Evolutionary conservation across 2,797 vertebrate genomes (phyloP), one percentile per base, ranked within the genome.

Genomic region (Pteronotus mesoamericanus): DNA sequence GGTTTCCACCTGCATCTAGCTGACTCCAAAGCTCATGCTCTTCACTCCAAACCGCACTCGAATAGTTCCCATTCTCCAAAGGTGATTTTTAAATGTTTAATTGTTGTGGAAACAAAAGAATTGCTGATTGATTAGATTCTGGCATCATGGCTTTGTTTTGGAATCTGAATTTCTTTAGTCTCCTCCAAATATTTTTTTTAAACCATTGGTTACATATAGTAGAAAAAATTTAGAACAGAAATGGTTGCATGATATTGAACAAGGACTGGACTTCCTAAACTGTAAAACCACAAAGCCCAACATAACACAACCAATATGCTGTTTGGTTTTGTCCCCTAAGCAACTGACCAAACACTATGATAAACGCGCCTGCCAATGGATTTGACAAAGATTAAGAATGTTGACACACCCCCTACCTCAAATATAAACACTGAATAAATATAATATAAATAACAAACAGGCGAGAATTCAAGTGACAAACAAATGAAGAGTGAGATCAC

Each of bases 251-350:
- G 46, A 91, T 94, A 93, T 80, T 95, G 95, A 98, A 94, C 32
- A 69, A 97, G 96, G 71, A 82, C 77, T 86, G 61, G n/a, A 85
- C 77, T 97, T 97, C 66, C 24, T 46, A 97, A 98, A 96, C 88
- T 91, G 46, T 95, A 96, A 97, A 98, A 96, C 96, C 97, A 96
- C 95, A 96, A 89, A 97, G 78, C 46, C 92, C 96, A 64, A 64
- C 91, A 82, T 98, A 98, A 86, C 1, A 1, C 39, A 96, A 97
- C 77, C 95, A 97, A 95, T 91, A 88, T 86, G 86, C 93, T 96
- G 95, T 94, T 97, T 97, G 83, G 95, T 90, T 71, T 86, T 90
- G 64, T 97, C 97, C 97, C 96, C 96, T 97, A 96, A 97, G 94
- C 96, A 97, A 97, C 94, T 96, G 91, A 85, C 95, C 91, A 98